Conservation (phyloP, 2,888 invertebrate genomes). For the Perizoma affinitatum region DNA sequence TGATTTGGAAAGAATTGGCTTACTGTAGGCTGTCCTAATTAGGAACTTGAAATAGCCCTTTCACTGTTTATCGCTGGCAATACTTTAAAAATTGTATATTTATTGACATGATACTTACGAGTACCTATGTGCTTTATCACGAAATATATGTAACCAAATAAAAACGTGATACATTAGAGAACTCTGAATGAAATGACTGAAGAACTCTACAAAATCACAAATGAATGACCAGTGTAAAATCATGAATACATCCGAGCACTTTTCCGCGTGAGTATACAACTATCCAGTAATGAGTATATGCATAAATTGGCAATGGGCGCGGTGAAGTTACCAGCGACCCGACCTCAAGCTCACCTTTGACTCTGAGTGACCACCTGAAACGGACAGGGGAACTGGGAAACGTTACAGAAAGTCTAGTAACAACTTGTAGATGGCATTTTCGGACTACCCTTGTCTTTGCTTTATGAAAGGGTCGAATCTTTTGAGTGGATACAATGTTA, state of each 20-base stretch:
- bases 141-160: background rate
- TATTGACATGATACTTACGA: too few relatives aligned
- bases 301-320: conserved; percentile 37
- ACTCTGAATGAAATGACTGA: too few relatives aligned
- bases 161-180: background rate
- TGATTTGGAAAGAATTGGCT: too few relatives aligned
- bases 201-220: too few relatives aligned
- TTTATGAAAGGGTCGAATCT: too few relatives aligned
- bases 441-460: background rate
- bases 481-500: too few relatives aligned
- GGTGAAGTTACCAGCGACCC: conserved; percentile 17
- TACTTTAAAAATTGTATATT: too few relatives aligned
- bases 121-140: too few relatives aligned
- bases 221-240: conserved; percentile 9
- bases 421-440: background rate
- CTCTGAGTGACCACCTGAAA: conserved; percentile 9
- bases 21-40: too few relatives aligned
- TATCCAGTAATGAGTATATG: conserved; percentile 36
- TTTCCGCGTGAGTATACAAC: conserved; percentile 19
- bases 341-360: conserved; percentile 31
- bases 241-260: conserved; percentile 19
- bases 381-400: too few relatives aligned
- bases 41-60: too few relatives aligned
- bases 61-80: too few relatives aligned
- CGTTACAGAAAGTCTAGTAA: background rate